phyloP scores from a whole-genome alignment of 1,140 invertebrate genomes.

The Doryteuthis pealeii region DNA sequence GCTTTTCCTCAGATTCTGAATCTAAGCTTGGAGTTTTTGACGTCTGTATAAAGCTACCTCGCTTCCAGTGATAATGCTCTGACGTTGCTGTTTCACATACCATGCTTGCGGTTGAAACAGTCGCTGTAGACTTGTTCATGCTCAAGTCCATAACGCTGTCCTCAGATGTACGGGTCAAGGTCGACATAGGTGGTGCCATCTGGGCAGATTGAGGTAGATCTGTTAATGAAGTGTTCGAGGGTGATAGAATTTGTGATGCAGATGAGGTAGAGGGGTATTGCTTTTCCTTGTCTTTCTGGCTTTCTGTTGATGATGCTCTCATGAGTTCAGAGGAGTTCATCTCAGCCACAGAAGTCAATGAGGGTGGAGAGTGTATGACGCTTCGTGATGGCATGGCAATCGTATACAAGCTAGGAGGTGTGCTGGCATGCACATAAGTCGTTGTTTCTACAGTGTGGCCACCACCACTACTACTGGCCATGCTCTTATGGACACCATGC shows the following conservation, averaged over 20 bases:
- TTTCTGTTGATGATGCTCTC: constrained; percentile 3
- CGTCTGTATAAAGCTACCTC: constrained; percentile 24
- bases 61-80: constrained; percentile 36
- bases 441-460: constrained; percentile 4
- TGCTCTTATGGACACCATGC: constrained; percentile 1
- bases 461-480: neutral
- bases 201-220: constrained; percentile 12
- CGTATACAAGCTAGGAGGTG: constrained; percentile 3
- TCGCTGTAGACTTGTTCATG: constrained; percentile 38
- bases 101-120: constrained; percentile 23
- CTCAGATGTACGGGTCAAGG: neutral
- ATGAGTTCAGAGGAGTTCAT: neutral
- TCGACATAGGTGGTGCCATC: constrained; percentile 3
- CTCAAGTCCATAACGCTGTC: constrained; percentile 53
- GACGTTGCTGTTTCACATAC: constrained; percentile 36
- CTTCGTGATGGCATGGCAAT: neutral
- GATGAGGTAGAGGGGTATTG: constrained; percentile 21
- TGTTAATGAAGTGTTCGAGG: constrained; percentile 5
- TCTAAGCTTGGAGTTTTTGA: constrained; percentile 37
- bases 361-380: constrained; percentile 7
- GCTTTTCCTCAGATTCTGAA: constrained; percentile 45
- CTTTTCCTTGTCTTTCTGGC: constrained; percentile 15
- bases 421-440: constrained; percentile 8
- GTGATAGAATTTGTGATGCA: constrained; percentile 14
- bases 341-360: constrained; percentile 10